Evolutionary conservation across 2,113 vertebrate species (phyloP).

Genomic region (Bungarus multicinctus): DNA sequence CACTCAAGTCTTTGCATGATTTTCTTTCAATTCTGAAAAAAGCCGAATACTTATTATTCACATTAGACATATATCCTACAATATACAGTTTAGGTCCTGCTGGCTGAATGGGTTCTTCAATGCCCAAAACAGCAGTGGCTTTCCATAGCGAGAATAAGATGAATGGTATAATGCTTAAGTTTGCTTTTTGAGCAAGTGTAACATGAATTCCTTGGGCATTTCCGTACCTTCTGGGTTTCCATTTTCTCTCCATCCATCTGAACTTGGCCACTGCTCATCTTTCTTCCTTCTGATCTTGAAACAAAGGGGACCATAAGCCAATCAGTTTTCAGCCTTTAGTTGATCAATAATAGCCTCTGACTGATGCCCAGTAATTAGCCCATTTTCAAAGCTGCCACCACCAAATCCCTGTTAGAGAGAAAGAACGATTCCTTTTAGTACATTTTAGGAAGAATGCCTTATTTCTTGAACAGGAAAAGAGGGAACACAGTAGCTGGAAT

Average conservation of each 20-base stretch:
- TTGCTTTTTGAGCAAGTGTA: not conserved
- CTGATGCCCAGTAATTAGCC: not conserved
- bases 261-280: not conserved
- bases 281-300: not conserved
- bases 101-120: not conserved
- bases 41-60: not conserved
- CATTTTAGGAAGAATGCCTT: not conserved
- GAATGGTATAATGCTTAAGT: not conserved
- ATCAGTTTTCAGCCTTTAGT: not conserved
- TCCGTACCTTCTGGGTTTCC: no score
- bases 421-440: not conserved
- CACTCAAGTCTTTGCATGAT: constrained; percentile 1
- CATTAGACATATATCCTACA: not conserved
- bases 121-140: not conserved
- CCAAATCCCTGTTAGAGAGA: not conserved
- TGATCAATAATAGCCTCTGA: not conserved
- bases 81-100: not conserved
- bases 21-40: constrained; percentile 26
- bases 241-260: not conserved
- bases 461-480: not conserved
- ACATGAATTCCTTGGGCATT: not conserved
- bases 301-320: not conserved
- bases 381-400: not conserved
- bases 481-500: not conserved
- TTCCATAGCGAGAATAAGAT: not conserved